Evolutionary conservation across 35 echinoderm and acorn worm species (phyloP), one percentile per base, ranked within the genome.

Genomic region (Patiria miniata): DNA sequence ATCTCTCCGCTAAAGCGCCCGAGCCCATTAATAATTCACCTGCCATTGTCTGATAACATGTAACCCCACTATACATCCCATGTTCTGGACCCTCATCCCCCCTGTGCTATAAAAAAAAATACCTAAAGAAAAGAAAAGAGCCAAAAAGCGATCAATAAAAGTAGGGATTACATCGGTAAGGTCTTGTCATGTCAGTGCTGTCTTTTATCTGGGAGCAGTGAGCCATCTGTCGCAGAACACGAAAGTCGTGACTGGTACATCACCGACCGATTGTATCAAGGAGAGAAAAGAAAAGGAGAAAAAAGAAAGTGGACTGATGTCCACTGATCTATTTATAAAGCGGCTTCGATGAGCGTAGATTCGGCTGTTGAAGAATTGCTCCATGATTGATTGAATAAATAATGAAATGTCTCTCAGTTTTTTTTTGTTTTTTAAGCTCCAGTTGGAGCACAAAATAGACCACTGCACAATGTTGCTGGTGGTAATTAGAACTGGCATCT

Each of bases 361-460:
- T 1, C 26, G 29, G 26, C 14, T 10, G 19, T 6, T 16, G 65
- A 22, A 26, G 30, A 73, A 32, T 73, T 23, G 7, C 2, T 9
- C 65, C 14, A 73, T 73, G 65, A 73, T 73, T 73, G 65, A 73
- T 73, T 73, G 65, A 73, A 73, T 73, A 73, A 73, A 73, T 73
- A 73, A 73, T 73, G 26, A 73, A 3, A 73, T 73, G 65, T 73
- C 65, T 47, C 42, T 47, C 12, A 47, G 42, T 47, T 47, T 47
- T 47, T 12, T 47, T 47, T 12, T 47, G 4, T 47, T 4, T 6
- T 6, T 47, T 4, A 12, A 47, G 42, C 42, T 6, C 4, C 4
- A 47, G 42, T 12, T 6, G 42, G 42, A 12, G 12, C 12, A 47
- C 12, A 6, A 12, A 12, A 47, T 6, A 47, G 12, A 12, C 4